Evolutionary conservation across 2,888 invertebrate genomes (phyloP).

Genomic region (Asteroscopus sphinx): DNA sequence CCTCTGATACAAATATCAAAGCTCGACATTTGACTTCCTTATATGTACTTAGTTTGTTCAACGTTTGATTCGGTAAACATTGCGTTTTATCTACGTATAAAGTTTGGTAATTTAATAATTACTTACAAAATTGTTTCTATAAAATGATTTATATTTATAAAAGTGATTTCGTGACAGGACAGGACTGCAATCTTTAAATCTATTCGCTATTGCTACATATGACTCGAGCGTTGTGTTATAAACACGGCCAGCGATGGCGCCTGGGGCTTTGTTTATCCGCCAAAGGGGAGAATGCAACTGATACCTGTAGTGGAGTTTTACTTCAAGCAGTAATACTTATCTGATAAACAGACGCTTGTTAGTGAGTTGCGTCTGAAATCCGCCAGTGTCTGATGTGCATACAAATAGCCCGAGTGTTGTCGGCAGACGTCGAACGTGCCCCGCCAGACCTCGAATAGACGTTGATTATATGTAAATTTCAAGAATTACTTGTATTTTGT

Average conservation of each 20-base stretch:
- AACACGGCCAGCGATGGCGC: conserved; percentile 1
- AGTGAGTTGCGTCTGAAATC: conserved; percentile 52
- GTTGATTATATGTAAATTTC: conserved; percentile 68
- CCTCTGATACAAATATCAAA: conserved; percentile 48
- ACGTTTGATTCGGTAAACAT: conserved; percentile 34
- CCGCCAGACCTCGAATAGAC: conserved; percentile 57
- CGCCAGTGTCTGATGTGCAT: conserved; percentile 54
- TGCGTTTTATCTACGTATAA: conserved; percentile 17
- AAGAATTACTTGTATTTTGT: conserved; percentile 60
- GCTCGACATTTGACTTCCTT: conserved; percentile 38
- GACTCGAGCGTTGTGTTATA: conserved; percentile 12
- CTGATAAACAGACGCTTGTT: conserved; percentile 50
- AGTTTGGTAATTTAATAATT: conserved; percentile 32
- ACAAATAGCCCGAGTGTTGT: conserved; percentile 56
- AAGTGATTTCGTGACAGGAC: conserved; percentile 26
- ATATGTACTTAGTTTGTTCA: conserved; percentile 30
- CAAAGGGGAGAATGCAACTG: conserved; percentile 8
- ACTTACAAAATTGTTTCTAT: conserved; percentile 35
- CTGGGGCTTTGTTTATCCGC: conserved; percentile 24
- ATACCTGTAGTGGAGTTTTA: conserved; percentile 26
- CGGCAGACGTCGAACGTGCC: conserved; percentile 57
- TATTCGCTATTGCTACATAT: conserved; percentile 36
- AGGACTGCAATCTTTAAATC: conserved; percentile 34
- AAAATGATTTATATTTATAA: conserved; percentile 33
- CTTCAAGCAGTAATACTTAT: conserved; percentile 33